Evolutionary conservation across 2,888 invertebrate species (phyloP), one percentile per base, ranked within the genome.

Genomic region (Orchesella flavescens): DNA sequence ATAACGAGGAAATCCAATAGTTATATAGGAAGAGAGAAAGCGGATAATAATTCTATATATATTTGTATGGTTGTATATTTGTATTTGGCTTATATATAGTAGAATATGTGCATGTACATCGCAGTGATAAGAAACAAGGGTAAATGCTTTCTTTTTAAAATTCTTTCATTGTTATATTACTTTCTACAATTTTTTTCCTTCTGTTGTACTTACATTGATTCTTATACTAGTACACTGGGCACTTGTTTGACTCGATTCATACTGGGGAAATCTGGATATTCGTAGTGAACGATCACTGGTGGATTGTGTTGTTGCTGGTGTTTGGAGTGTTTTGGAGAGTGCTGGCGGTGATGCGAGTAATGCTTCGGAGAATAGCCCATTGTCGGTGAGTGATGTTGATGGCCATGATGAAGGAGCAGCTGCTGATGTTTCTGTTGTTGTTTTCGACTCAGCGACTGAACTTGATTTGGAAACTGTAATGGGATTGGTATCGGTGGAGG

Each of bases 241-340:
- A 87, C 86, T 86, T 86, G 87, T 81, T 87, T 87, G 23, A 87
- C 84, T 44, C 87, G 78, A 65, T 85, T 81, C 71, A 80, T 84
- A 74, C 82, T 86, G 12, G 83, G 83, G 53, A 82, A 86, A 59
- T 85, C 85, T 4, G 85, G 85, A 46, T 87, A 86, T 24, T 84
- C 86, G 73, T 84, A 84, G 66, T 86, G 85, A 59, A 87, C 82
- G 53, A 87, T 81, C 23, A 85, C 79, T 1, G 87, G 87, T 34
- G 87, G 86, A 23, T 83, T 78, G 46, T 76, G 71, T 21, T 81
- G 77, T 61, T 71, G 84, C 46, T 84, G 74, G 24, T 79, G 69
- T 17, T 19, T 73, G 61, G 66, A 59, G 55, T 74, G 66, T 34
- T 72, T 77, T 44, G 71, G 65, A 7, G 68, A 76, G 59, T 69